Evolutionary conservation across 2,888 invertebrate genomes (phyloP).

Genomic region (Apamea epomidion): DNA sequence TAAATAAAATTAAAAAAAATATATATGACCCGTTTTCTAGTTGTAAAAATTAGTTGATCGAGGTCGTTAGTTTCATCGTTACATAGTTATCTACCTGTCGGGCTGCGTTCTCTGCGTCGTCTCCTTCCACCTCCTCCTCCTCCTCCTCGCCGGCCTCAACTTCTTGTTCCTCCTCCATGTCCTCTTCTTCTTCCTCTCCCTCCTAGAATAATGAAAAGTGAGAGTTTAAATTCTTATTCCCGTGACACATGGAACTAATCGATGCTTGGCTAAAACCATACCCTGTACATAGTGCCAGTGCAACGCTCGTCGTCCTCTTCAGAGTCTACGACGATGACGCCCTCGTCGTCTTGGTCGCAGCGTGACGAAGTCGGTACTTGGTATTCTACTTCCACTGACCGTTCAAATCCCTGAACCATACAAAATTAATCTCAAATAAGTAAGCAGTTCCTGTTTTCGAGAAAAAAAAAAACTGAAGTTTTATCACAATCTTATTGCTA

Average conservation of each 20-base stretch:
- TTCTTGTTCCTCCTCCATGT: slow-evolving; percentile 89
- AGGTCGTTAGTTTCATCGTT: not conserved
- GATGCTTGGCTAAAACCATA: slow-evolving; percentile 58
- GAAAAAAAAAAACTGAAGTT: not conserved
- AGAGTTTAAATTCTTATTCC: not conserved
- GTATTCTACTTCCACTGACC: slow-evolving; percentile 94
- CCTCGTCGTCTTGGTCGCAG: slow-evolving; percentile 95
- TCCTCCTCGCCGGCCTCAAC: slow-evolving; percentile 84
- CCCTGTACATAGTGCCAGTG: slow-evolving; percentile 90
- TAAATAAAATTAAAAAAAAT: too few species aligned
- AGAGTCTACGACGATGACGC: slow-evolving; percentile 94
- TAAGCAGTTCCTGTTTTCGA: not conserved
- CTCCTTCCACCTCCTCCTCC: slow-evolving; percentile 84
- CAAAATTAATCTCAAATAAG: slow-evolving; percentile 29
- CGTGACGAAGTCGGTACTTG: slow-evolving; percentile 97
- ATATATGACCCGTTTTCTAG: not conserved
- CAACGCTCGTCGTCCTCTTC: slow-evolving; percentile 94
- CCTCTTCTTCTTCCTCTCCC: slow-evolving; percentile 89
- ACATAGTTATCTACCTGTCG: slow-evolving; percentile 75
- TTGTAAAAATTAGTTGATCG: not conserved
- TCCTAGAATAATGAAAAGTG: slow-evolving; percentile 78
- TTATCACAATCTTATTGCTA: not conserved
- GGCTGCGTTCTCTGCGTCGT: slow-evolving; percentile 79
- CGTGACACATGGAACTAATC: slow-evolving; percentile 3
- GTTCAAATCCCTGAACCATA: slow-evolving; percentile 88